Evolutionary conservation across 2,888 invertebrate genomes (phyloP).

Genomic region (Mylabris sibirica): DNA sequence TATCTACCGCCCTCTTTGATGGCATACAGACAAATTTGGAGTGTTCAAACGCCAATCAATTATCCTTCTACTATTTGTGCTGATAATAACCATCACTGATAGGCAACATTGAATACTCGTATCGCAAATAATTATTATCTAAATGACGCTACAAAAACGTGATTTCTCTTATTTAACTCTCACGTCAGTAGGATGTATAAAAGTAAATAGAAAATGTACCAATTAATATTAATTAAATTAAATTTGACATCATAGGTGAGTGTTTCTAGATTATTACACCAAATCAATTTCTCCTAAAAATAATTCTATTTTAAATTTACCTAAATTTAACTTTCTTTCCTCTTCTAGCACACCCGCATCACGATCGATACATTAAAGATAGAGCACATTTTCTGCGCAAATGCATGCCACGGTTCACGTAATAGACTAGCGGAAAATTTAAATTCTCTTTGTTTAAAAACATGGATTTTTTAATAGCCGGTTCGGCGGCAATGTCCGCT

Average conservation of each 20-base stretch:
- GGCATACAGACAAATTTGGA: too few relatives aligned
- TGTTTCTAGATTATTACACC: background rate
- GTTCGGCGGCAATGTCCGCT: slow-evolving; percentile 66
- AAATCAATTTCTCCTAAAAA: background rate
- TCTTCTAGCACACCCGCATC: background rate
- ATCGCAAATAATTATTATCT: background rate
- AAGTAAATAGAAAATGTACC: background rate
- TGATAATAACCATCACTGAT: background rate
- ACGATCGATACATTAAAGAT: background rate
- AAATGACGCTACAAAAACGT: background rate
- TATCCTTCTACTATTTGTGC: background rate
- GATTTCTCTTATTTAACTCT: background rate
- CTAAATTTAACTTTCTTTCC: background rate
- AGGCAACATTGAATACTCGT: background rate
- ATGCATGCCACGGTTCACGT: background rate
- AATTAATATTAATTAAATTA: background rate
- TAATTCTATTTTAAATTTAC: background rate
- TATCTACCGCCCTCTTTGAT: too few relatives aligned
- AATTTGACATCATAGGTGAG: background rate
- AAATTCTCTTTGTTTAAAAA: background rate
- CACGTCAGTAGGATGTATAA: background rate
- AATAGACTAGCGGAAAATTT: background rate
- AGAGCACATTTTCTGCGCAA: background rate
- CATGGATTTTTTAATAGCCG: slow-evolving; percentile 64
- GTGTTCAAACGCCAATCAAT: background rate